Conservation (phyloP, 2,113 vertebrate species). For the Labeo catla region DNA sequence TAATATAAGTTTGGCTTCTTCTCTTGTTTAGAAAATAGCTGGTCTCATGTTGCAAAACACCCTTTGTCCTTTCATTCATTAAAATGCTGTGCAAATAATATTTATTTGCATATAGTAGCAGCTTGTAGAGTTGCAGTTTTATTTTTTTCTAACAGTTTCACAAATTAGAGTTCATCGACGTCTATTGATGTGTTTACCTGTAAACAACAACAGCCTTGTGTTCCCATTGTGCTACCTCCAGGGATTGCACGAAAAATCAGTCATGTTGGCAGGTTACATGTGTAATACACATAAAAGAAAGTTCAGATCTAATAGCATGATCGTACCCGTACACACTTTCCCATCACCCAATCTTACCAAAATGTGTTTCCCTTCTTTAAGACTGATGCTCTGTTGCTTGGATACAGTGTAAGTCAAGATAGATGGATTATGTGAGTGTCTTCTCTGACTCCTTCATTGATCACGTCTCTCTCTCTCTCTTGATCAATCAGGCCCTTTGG, state of each 20-base stretch:
- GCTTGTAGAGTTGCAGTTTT: not conserved
- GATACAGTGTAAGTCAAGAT: constrained; percentile 52
- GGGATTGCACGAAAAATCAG: constrained; percentile 44
- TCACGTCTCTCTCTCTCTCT: constrained; percentile 35
- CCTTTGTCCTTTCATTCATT: not conserved
- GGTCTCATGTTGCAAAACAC: not conserved
- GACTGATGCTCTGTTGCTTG: constrained; percentile 52
- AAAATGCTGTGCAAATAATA: not conserved
- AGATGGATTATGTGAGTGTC: constrained; percentile 52
- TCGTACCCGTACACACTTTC: constrained; percentile 44
- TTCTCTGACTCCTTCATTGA: constrained; percentile 56
- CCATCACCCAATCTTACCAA: constrained; percentile 29
- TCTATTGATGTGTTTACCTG: constrained; percentile 25
- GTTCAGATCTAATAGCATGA: constrained; percentile 51
- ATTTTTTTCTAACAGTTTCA: not conserved
- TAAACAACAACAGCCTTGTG: constrained; percentile 3
- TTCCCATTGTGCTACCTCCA: constrained; percentile 28
- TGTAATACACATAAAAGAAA: constrained; percentile 21
- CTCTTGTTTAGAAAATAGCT: not conserved
- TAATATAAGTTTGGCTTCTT: not conserved
- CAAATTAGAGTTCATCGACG: constrained; percentile 13
- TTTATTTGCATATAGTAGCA: not conserved
- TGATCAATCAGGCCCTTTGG: constrained; percentile 56
- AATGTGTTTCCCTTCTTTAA: constrained; percentile 30
- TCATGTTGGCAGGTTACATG: constrained; percentile 43